Conservation (phyloP, 1,140 invertebrate species). For the Drosophila elegans region DNA sequence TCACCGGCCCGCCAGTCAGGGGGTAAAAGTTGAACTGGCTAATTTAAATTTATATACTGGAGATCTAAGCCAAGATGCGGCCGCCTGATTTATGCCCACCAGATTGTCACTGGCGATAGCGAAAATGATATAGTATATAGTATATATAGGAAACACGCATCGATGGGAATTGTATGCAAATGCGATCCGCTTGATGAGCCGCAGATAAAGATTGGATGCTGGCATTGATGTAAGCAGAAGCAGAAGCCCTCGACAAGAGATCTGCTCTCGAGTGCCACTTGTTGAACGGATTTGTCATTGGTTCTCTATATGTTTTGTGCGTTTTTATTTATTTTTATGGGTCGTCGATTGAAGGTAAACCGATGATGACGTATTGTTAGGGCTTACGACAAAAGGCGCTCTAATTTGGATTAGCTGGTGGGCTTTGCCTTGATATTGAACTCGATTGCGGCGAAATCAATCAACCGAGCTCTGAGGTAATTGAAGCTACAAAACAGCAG, state of each 20-base stretch:
- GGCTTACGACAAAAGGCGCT: constrained; percentile 9
- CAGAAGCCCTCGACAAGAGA: constrained; percentile 31
- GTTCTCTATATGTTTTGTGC: background rate
- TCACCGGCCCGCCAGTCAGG: constrained; percentile 47
- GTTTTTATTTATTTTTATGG: too few relatives aligned
- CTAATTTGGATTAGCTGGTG: constrained; percentile 11
- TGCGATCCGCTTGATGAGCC: constrained; percentile 32
- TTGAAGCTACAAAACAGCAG: constrained; percentile 64
- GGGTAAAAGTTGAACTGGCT: constrained; percentile 66
- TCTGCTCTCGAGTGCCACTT: constrained; percentile 37
- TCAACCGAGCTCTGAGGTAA: constrained; percentile 52
- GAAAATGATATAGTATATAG: constrained; percentile 66
- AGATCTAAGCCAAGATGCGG: constrained; percentile 61
- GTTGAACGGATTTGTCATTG: constrained; percentile 49
- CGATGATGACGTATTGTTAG: constrained; percentile 16
- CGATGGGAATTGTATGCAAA: constrained; percentile 69
- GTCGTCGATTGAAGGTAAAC: constrained; percentile 10
- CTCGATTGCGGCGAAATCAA: constrained; percentile 31
- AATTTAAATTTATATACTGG: constrained; percentile 76
- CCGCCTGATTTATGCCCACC: constrained; percentile 63
- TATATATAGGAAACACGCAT: constrained; percentile 32
- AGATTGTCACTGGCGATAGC: constrained; percentile 66
- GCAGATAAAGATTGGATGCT: constrained; percentile 32
- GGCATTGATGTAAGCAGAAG: constrained; percentile 28
- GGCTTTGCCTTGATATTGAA: constrained; percentile 21